Conservation (phyloP, 2,113 vertebrate genomes). For the Ageneiosus marmoratus region DNA sequence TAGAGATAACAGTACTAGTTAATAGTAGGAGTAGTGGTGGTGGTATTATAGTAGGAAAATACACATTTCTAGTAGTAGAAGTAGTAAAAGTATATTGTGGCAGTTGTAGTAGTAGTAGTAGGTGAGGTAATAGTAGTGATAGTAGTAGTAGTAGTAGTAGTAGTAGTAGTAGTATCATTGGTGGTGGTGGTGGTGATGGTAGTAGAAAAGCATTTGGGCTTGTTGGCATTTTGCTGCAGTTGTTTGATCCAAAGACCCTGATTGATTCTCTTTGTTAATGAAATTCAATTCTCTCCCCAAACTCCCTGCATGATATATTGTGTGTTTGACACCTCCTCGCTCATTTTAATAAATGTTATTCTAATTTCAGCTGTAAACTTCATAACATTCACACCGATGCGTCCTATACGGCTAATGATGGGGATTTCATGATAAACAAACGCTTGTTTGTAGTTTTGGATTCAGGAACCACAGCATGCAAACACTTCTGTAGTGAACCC, state of each 20-base stretch:
- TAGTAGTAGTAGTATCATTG: no score
- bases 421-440: neutral
- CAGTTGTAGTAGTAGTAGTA: no score
- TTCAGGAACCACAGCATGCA: neutral
- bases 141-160: no score
- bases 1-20: no score
- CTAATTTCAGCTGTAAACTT: conserved; percentile 13
- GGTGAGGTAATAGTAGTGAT: no score
- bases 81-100: no score
- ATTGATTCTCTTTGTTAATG: neutral
- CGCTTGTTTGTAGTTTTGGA: conserved; percentile 20
- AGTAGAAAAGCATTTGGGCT: no score
- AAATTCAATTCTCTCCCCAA: neutral
- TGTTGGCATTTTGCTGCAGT: neutral
- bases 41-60: no score
- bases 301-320: neutral
- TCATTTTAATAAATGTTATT: conserved; percentile 17
- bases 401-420: conserved; percentile 25
- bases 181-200: no score
- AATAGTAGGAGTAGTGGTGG: no score
- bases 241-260: neutral
- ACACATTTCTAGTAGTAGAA: no score
- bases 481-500: neutral
- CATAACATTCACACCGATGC: conserved; percentile 15
- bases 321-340: neutral